Percentiles rank a stretch among this genome's conserved stretches.
phyloP scores from a whole-genome alignment of 2,797 vertebrate species.

The Scolopax bukidnonensis region DNA sequence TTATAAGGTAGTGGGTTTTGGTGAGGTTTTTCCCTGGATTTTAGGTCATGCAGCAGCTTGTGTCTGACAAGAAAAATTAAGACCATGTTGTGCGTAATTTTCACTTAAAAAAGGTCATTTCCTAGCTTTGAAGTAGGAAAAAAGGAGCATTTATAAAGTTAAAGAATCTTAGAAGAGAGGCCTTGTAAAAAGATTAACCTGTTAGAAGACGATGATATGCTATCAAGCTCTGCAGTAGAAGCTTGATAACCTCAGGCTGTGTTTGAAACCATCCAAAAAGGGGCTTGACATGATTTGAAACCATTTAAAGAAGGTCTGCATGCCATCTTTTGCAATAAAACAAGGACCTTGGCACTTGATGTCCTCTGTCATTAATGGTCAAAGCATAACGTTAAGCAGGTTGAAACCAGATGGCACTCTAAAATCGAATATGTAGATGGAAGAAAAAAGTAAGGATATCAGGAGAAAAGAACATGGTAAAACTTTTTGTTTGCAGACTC shows the following conservation, averaged over 20 bases:
- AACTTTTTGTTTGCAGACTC: neutral
- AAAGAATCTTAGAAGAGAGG: neutral
- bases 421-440: neutral
- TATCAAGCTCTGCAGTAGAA: neutral
- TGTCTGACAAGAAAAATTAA: conserved; percentile 19
- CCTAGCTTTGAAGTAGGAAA: neutral
- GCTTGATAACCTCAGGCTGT: neutral
- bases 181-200: conserved; percentile 21
- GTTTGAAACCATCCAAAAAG: neutral
- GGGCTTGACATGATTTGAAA: neutral
- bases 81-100: neutral
- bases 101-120: neutral
- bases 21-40: neutral
- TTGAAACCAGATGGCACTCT: conserved; percentile 1
- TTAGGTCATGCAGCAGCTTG: neutral
- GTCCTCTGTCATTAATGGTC: neutral
- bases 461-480: neutral
- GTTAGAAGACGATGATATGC: neutral
- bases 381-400: neutral
- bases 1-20: neutral
- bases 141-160: neutral
- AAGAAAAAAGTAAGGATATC: neutral
- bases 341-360: neutral
- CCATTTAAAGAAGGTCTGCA: neutral
- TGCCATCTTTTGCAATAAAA: conserved; percentile 1